phyloP scores from a whole-genome alignment of 2,888 invertebrate genomes.

The Dasysyrphus tricinctus region DNA sequence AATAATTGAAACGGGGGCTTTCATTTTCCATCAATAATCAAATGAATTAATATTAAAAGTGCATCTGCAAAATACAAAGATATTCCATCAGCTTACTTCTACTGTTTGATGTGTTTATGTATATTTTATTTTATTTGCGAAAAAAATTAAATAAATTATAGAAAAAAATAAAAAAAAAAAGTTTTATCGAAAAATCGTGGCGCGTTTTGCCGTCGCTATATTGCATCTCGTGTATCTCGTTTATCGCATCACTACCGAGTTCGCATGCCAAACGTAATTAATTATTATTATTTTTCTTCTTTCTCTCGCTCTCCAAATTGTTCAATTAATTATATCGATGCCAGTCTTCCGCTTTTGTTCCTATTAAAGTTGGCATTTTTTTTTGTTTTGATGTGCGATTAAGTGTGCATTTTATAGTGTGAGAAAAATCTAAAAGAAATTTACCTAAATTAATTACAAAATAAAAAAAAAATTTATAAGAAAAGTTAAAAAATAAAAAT shows the following conservation, averaged over 20 bases:
- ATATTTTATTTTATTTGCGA: neutral
- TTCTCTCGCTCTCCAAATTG: slow-evolving; percentile 49
- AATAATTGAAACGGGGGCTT: neutral
- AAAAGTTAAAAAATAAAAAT: slow-evolving; percentile 5
- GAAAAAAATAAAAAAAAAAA: neutral
- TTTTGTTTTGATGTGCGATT: slow-evolving; percentile 41
- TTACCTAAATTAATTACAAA: neutral
- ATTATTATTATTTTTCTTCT: slow-evolving; percentile 24
- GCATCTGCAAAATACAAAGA: slow-evolving; percentile 45
- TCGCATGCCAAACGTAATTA: slow-evolving; percentile 63
- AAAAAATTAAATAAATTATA: neutral
- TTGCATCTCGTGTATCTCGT: slow-evolving; percentile 3
- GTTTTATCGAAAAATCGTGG: slow-evolving; percentile 15
- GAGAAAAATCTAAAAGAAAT: slow-evolving; percentile 11
- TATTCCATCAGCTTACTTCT: neutral
- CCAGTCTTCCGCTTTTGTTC: slow-evolving; percentile 49
- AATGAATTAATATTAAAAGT: slow-evolving; percentile 39
- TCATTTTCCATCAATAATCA: slow-evolving; percentile 30
- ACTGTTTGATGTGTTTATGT: too few relatives aligned
- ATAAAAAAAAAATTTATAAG: neutral
- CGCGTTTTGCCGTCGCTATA: slow-evolving; percentile 70
- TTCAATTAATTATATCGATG: slow-evolving; percentile 56
- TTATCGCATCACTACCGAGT: slow-evolving; percentile 31
- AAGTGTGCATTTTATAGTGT: slow-evolving; percentile 39
- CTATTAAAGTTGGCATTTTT: slow-evolving; percentile 57